Percentiles rank a stretch among this genome's conserved stretches.
Evolutionary conservation across 2,888 invertebrate species (phyloP).

Genomic region (Fragum whitleyi): DNA sequence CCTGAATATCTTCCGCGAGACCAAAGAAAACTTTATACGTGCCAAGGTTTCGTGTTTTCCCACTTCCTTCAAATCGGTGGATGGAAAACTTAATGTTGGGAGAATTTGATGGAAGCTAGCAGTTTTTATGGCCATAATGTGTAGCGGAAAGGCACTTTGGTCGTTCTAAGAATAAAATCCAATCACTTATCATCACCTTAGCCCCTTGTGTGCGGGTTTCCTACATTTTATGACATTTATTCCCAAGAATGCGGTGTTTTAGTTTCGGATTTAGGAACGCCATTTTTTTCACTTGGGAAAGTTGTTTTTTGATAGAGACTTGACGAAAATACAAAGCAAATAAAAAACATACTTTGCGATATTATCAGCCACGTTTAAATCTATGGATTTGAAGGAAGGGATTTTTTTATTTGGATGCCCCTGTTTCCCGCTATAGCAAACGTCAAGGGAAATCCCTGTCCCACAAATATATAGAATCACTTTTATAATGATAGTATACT

Average conservation of each 20-base stretch:
- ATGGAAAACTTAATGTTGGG: background rate
- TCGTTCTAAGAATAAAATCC: background rate
- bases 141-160: background rate
- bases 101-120: background rate
- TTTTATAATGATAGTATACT: no score
- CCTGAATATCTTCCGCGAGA: no score
- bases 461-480: no score
- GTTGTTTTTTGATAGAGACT: no score
- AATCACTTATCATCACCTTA: constrained; percentile 11
- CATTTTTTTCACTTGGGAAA: no score
- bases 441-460: no score
- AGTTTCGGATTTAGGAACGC: background rate
- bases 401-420: no score
- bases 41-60: background rate
- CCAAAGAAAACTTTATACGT: background rate
- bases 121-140: constrained; percentile 16
- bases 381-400: no score
- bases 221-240: background rate
- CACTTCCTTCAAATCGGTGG: background rate
- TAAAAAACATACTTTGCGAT: no score
- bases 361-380: no score
- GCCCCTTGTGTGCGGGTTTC: background rate
- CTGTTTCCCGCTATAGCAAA: no score
- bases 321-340: no score
- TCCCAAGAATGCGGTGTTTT: background rate